Evolutionary conservation across 1,140 invertebrate genomes (phyloP).

Genomic region (Aricia agestis): DNA sequence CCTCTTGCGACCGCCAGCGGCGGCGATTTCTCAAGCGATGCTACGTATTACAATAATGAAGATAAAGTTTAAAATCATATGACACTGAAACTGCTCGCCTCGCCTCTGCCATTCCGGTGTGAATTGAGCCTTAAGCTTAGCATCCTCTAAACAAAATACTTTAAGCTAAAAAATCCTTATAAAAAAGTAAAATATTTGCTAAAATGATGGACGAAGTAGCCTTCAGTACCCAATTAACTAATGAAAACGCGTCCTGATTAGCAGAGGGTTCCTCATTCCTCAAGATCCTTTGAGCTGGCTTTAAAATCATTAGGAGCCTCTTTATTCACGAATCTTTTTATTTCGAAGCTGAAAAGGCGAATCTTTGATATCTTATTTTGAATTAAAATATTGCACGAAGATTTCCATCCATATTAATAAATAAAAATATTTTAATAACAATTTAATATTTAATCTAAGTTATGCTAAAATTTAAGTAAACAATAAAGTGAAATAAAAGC

Average conservation of each 20-base stretch:
- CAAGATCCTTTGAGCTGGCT: constrained; percentile 27
- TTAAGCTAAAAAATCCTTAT: background rate
- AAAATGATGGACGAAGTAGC: background rate
- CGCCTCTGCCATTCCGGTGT: too few relatives aligned
- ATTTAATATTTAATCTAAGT: too few relatives aligned
- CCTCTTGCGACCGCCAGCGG: too few relatives aligned
- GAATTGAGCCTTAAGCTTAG: too few relatives aligned
- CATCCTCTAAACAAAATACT: too few relatives aligned
- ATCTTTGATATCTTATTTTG: constrained; percentile 1
- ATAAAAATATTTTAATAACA: too few relatives aligned
- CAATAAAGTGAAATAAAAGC: background rate
- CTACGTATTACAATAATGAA: too few relatives aligned
- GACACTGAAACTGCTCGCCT: too few relatives aligned
- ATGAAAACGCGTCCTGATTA: constrained; percentile 56
- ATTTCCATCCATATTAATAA: too few relatives aligned
- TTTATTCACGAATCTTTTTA: constrained; percentile 6
- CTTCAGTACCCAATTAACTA: constrained; percentile 60
- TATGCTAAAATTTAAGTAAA: background rate
- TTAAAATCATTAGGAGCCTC: constrained; percentile 24
- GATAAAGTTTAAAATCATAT: too few relatives aligned
- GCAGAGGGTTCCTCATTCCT: constrained; percentile 28
- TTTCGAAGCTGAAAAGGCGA: background rate
- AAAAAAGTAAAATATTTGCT: constrained; percentile 1
- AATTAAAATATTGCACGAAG: background rate
- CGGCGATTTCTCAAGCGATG: too few relatives aligned